Evolutionary conservation across 2,113 vertebrate genomes (phyloP), one percentile per base, ranked within the genome.

Genomic region (Pampusana beccarii): DNA sequence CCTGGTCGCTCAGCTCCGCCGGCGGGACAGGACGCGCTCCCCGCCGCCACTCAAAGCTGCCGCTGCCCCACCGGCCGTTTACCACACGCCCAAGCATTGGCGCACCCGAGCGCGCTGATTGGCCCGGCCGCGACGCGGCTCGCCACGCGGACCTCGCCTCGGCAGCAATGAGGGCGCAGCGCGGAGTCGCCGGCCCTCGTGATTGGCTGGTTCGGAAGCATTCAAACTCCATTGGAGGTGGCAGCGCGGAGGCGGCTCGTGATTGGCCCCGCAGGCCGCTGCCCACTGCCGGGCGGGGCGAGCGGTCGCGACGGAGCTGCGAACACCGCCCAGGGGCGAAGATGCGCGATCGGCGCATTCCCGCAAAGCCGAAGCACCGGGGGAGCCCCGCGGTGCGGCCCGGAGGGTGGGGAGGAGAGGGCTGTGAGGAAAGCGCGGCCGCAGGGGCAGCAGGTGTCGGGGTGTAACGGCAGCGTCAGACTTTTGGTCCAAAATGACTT

Each of bases 401-500:
- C 33, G 20, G 44, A 20, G 19, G 28, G 28, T 2, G 11, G 20
- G 24, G 38, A 17, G 29, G 57, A 10, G 36, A 29, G 26, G 50
- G 57, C 57, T 50, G 29, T 3, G 9, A 19, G 42, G 26, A 31
- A 8, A 15, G 28, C 2, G 19, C 25, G 8, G 48, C 28, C 3
- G 4, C 14, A 14, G 19, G 6, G 11, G 16, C 14, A 0, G 57
- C 9, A 0, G 3, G 0, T 48, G 14, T 2, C 13, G 10, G 19
- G 16, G 1, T 3, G 10, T 10, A 10, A 11, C 1, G 17, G 20
- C 5, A 3, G n/a, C 5, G 8, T 9, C 4, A 2, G 7, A 7
- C 16, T 10, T 11, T 28, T 7, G 16, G 3, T 14, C 18, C 31
- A 5, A 48, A 69, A 2, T 5, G 14, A 0, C 8, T 53, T 25